Evolutionary conservation across 2,888 invertebrate genomes (phyloP).

Genomic region (Orthonychiurus folsomi): DNA sequence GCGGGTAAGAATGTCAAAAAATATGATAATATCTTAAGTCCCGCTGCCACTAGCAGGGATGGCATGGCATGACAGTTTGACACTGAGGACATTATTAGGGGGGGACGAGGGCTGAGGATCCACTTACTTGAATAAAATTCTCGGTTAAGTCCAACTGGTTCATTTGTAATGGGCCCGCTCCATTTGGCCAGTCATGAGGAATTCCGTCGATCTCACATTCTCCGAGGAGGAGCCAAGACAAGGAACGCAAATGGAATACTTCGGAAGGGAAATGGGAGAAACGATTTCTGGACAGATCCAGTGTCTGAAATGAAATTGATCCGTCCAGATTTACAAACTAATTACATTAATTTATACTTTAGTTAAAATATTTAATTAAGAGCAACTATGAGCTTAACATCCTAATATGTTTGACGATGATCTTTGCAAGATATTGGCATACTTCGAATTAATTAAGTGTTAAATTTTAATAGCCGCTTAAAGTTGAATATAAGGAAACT

Average conservation of each 20-base stretch:
- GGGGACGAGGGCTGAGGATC: too few species aligned
- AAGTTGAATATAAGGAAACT: too few species aligned
- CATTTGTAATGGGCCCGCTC: conserved; percentile 31
- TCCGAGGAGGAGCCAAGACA: conserved; percentile 36
- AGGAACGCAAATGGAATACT: conserved; percentile 35
- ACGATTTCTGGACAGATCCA: conserved; percentile 39
- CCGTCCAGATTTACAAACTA: too few species aligned
- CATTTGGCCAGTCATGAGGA: conserved; percentile 34
- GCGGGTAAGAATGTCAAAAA: too few species aligned
- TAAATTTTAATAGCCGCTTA: neutral
- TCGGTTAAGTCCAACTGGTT: conserved; percentile 39
- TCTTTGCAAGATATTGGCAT: too few species aligned
- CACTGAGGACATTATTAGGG: neutral
- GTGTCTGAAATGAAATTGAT: conserved; percentile 24
- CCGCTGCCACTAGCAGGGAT: too few species aligned
- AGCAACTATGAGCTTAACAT: too few species aligned
- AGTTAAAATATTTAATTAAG: too few species aligned
- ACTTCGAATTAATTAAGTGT: too few species aligned
- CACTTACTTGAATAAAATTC: conserved; percentile 38
- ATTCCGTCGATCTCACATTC: conserved; percentile 33
- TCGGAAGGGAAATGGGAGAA: conserved; percentile 31
- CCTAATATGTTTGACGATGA: too few species aligned
- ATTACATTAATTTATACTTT: too few species aligned
- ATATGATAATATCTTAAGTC: too few species aligned
- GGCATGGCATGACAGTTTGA: neutral